Percentiles rank a stretch among this genome's conserved stretches.
phyloP scores from a whole-genome alignment of 1,140 invertebrate genomes.

The Scaptomyza montana region DNA sequence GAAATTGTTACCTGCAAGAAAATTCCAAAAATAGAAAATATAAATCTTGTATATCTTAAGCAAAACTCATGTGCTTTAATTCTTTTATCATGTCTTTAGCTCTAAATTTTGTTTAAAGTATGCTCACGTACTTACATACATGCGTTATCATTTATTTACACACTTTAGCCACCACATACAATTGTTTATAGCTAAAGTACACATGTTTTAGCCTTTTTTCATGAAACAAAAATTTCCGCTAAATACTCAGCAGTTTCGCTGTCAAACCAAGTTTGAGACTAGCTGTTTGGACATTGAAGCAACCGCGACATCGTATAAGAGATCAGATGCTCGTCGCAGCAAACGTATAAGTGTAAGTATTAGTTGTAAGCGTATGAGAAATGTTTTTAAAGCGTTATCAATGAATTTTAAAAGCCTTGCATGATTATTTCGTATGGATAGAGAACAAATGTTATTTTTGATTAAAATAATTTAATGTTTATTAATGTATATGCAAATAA shows the following conservation, averaged over 20 bases:
- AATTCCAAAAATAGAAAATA: background rate
- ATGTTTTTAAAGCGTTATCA: no score
- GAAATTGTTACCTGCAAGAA: background rate
- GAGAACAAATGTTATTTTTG: background rate
- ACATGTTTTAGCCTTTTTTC: conserved; percentile 10
- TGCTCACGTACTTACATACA: conserved; percentile 3
- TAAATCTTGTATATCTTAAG: background rate
- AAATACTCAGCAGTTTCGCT: background rate
- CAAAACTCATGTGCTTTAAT: background rate
- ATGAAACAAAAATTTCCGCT: conserved; percentile 8
- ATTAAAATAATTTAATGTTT: no score
- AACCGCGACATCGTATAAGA: conserved; percentile 13
- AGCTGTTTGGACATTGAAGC: conserved; percentile 19
- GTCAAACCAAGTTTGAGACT: conserved; percentile 43
- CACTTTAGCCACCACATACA: background rate
- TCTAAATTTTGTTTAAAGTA: background rate
- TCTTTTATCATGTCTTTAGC: background rate
- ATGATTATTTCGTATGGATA: background rate
- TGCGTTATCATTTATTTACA: background rate
- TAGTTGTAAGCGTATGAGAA: no score
- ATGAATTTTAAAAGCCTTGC: no score
- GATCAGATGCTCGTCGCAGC: background rate
- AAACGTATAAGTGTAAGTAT: no score
- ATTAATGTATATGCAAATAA: no score
- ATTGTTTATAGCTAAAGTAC: background rate